Percentiles rank a stretch among this genome's conserved stretches.
phyloP scores from a whole-genome alignment of 2,888 invertebrate species.

The Scotopteryx bipunctaria region DNA sequence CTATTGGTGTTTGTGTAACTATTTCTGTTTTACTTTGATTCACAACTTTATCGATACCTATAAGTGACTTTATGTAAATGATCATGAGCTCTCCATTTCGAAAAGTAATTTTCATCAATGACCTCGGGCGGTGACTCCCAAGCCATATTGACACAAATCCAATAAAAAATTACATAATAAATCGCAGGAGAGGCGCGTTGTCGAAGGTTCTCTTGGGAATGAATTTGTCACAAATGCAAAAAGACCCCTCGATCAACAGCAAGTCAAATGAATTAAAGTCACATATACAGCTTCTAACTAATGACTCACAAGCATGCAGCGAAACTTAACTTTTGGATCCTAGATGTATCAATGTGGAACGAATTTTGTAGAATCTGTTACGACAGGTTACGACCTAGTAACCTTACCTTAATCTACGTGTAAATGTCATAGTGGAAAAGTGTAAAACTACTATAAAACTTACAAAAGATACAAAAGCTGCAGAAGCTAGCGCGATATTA shows the following conservation, averaged over 20 bases:
- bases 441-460: conserved; percentile 10
- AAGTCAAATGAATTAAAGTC: conserved; percentile 81
- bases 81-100: conserved; percentile 25
- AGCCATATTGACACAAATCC: conserved; percentile 42
- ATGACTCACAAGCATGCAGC: conserved; percentile 50
- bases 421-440: conserved; percentile 8
- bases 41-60: conserved; percentile 3
- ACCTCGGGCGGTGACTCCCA: conserved; percentile 19
- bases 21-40: conserved; percentile 9
- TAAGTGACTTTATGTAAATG: conserved; percentile 26
- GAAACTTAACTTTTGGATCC: conserved; percentile 64
- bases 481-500: conserved; percentile 11
- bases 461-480: conserved; percentile 42
- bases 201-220: conserved; percentile 67
- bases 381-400: conserved; percentile 3
- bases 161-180: conserved; percentile 35
- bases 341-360: conserved; percentile 7
- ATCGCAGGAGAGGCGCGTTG: conserved; percentile 52
- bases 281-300: conserved; percentile 46
- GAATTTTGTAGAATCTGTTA: conserved; percentile 27
- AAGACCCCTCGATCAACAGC: conserved; percentile 73
- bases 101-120: conserved; percentile 34
- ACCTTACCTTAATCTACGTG: conserved; percentile 15
- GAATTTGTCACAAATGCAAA: conserved; percentile 54
- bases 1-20: conserved; percentile 26